Evolutionary conservation across 2,888 invertebrate genomes (phyloP).

Genomic region (Pandemis heparana): DNA sequence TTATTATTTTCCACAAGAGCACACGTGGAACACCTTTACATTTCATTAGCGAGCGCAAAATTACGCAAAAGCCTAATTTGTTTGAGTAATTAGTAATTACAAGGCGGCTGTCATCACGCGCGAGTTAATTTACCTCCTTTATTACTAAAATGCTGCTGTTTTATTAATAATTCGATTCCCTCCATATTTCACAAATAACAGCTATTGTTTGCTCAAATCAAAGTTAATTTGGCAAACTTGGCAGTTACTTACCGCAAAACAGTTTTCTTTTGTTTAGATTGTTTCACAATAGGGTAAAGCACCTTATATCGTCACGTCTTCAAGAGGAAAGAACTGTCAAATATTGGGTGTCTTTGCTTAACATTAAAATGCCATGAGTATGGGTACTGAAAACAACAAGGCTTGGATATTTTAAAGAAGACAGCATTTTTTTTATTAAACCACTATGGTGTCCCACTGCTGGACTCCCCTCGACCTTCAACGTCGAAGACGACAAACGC

Average conservation of each 20-base stretch:
- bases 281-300: not conserved
- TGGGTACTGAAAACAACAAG: too few species aligned
- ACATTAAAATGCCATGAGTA: not conserved
- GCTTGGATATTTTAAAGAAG: too few species aligned
- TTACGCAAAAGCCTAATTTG: slow-evolving; percentile 37
- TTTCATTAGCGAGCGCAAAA: slow-evolving; percentile 33
- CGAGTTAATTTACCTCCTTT: slow-evolving; percentile 38
- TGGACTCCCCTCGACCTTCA: too few species aligned
- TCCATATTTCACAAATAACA: slow-evolving; percentile 18
- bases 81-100: slow-evolving; percentile 41
- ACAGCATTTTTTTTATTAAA: too few species aligned
- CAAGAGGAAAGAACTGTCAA: not conserved
- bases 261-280: not conserved
- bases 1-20: not conserved
- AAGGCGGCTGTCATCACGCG: slow-evolving; percentile 40
- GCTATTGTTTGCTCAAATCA: slow-evolving; percentile 9
- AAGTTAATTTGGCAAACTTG: not conserved
- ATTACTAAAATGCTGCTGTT: slow-evolving; percentile 34
- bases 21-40: slow-evolving; percentile 21
- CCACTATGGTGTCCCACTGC: too few species aligned
- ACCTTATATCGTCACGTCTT: not conserved
- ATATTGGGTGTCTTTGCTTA: not conserved
- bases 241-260: not conserved
- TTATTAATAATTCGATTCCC: slow-evolving; percentile 32
- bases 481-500: too few species aligned